A percentile compares a stretch with the other conserved stretches of the same genome.
These are phyloP conservation scores for Mesocricetus auratus DNA, from an alignment of 2,113 vertebrate genomes.

Conservation along the genomic window DNA sequence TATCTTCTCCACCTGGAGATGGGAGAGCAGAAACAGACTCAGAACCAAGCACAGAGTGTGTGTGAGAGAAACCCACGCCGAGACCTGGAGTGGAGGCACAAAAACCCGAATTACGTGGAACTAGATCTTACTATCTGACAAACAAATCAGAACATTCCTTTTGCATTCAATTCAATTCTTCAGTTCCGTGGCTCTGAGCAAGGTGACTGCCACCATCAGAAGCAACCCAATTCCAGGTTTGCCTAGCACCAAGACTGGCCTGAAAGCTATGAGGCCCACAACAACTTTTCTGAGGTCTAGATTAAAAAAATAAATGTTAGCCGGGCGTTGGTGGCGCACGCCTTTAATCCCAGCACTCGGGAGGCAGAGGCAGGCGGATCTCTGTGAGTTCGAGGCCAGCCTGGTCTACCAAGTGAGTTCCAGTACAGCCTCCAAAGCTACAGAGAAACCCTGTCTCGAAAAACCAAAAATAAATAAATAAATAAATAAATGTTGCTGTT, in stretches of 20 bases:
- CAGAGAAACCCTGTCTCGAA: too few relatives aligned
- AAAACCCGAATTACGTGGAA: not conserved
- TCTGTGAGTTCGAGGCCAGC: too few relatives aligned
- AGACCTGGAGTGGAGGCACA: too few relatives aligned
- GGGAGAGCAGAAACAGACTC: not conserved
- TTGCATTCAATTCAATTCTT: not conserved
- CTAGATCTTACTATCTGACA: not conserved
- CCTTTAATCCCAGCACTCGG: too few relatives aligned
- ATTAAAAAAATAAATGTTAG: not conserved
- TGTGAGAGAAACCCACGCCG: too few relatives aligned
- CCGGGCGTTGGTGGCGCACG: too few relatives aligned
- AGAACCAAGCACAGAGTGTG: not conserved
- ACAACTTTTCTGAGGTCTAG: not conserved
- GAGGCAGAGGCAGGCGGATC: too few relatives aligned
- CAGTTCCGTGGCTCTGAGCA: not conserved
- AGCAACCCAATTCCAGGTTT: not conserved
- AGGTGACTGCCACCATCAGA: not conserved
- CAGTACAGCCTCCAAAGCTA: too few relatives aligned
- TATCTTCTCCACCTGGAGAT: conserved; percentile 97
- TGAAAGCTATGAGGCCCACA: not conserved
- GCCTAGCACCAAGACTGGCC: not conserved
- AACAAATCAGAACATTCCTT: not conserved
- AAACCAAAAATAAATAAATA: too few relatives aligned
- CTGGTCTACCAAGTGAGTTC: too few relatives aligned
- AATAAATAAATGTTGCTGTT: too few relatives aligned